A percentile compares a stretch with the other conserved stretches of the same genome.
Conservation (phyloP, 2,113 vertebrate genomes). For the Castor canadensis region DNA sequence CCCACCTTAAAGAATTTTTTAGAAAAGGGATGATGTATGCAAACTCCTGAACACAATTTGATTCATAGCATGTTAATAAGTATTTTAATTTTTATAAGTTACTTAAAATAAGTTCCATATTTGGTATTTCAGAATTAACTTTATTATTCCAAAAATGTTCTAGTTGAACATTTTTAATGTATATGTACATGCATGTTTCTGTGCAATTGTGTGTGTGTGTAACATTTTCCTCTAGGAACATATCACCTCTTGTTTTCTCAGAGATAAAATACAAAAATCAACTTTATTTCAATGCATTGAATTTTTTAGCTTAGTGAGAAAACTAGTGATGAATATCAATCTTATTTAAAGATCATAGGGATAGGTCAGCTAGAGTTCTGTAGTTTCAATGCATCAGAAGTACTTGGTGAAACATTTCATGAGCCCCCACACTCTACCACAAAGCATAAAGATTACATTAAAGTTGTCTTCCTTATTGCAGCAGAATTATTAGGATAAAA, state of each 20-base stretch:
- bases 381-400: conserved; percentile 32
- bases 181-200: not conserved
- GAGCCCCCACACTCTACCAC: conserved; percentile 18
- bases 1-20: not conserved
- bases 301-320: conserved; percentile 51
- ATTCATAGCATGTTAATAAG: not conserved
- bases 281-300: conserved; percentile 56
- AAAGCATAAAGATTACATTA: conserved; percentile 58
- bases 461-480: conserved; percentile 59
- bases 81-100: conserved; percentile 36
- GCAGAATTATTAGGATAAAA: conserved; percentile 52
- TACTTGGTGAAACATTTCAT: conserved; percentile 49
- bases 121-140: not conserved
- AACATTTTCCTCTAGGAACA: not conserved
- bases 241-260: conserved; percentile 14
- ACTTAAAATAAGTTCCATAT: not conserved
- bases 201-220: not conserved
- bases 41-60: not conserved
- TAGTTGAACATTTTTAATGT: not conserved
- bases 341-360: conserved; percentile 72
- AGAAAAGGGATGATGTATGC: not conserved
- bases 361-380: not conserved
- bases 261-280: conserved; percentile 20
- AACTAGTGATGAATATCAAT: conserved; percentile 65
- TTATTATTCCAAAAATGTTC: not conserved